Conservation (phyloP, 2,113 vertebrate genomes). For the Morone saxatilis region DNA sequence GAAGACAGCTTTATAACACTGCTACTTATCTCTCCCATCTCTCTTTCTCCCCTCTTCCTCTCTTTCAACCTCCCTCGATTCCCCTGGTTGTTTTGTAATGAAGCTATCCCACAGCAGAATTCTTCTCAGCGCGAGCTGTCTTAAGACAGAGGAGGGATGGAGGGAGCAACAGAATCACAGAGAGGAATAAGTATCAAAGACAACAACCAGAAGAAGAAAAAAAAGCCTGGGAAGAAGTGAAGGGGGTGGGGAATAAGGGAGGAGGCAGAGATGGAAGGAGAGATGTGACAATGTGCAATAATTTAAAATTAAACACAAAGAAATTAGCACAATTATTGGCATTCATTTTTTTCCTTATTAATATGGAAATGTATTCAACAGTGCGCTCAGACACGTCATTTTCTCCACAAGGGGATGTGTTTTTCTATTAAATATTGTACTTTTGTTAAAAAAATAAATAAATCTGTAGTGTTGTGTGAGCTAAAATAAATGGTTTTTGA, state of each 20-base stretch:
- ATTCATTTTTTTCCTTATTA: background rate
- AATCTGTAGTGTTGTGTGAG: background rate
- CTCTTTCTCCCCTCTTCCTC: constrained; percentile 10
- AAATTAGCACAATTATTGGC: background rate
- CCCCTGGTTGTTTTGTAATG: constrained; percentile 69
- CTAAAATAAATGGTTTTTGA: background rate
- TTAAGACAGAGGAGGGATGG: constrained; percentile 60
- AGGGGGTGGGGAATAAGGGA: constrained; percentile 31
- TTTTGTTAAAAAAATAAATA: background rate
- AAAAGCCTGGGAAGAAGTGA: constrained; percentile 45
- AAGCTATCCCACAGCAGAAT: constrained; percentile 72
- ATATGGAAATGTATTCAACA: background rate
- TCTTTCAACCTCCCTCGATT: constrained; percentile 66
- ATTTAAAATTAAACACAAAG: background rate
- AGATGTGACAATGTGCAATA: constrained; percentile 33
- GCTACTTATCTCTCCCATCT: constrained; percentile 57
- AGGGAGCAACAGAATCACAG: constrained; percentile 58
- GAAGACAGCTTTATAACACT: constrained; percentile 65
- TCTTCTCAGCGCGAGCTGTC: constrained; percentile 56
- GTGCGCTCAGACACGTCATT: background rate
- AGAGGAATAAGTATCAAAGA: constrained; percentile 63
- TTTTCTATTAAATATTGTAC: background rate
- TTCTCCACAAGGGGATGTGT: background rate
- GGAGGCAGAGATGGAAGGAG: constrained; percentile 21
- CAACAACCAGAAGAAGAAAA: constrained; percentile 12